Evolutionary conservation across 2,113 vertebrate species (phyloP).

Genomic region (Mobula birostris): DNA sequence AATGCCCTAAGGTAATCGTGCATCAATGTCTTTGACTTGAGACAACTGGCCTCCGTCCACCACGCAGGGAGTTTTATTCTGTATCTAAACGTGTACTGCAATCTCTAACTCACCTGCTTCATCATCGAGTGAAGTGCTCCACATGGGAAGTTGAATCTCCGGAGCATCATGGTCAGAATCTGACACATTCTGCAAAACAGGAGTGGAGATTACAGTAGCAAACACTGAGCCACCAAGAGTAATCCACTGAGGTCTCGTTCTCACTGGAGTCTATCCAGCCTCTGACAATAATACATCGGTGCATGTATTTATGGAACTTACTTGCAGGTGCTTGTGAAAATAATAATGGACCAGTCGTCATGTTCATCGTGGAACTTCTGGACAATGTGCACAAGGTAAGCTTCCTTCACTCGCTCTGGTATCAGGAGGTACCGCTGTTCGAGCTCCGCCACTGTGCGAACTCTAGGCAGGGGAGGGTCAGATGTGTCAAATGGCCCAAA

Average conservation of each 20-base stretch:
- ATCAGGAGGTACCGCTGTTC: conserved; percentile 85
- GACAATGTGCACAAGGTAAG: conserved; percentile 55
- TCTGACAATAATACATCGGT: no score
- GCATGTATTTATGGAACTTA: conserved; percentile 48
- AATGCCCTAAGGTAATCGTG: no score
- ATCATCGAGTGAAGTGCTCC: conserved; percentile 90
- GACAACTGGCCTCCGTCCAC: not conserved
- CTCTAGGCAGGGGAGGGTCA: conserved; percentile 39
- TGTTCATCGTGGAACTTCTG: conserved; percentile 83
- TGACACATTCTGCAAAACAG: conserved; percentile 74
- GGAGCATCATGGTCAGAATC: conserved; percentile 88
- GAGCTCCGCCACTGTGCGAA: conserved; percentile 75
- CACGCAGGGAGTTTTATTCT: not conserved
- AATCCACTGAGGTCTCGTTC: not conserved
- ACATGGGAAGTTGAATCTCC: conserved; percentile 70
- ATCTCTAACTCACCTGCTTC: conserved; percentile 73
- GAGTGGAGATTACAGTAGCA: not conserved
- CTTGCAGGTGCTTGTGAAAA: conserved; percentile 98
- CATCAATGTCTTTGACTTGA: no score
- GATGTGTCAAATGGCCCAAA: no score
- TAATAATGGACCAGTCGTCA: conserved; percentile 82
- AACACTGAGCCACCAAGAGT: not conserved
- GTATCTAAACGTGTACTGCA: not conserved
- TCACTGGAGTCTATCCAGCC: not conserved
- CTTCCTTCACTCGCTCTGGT: conserved; percentile 83